These are phyloP conservation scores for Centrocercus urophasianus DNA, from an alignment of 2,113 vertebrate species.

Conservation along the genomic window DNA sequence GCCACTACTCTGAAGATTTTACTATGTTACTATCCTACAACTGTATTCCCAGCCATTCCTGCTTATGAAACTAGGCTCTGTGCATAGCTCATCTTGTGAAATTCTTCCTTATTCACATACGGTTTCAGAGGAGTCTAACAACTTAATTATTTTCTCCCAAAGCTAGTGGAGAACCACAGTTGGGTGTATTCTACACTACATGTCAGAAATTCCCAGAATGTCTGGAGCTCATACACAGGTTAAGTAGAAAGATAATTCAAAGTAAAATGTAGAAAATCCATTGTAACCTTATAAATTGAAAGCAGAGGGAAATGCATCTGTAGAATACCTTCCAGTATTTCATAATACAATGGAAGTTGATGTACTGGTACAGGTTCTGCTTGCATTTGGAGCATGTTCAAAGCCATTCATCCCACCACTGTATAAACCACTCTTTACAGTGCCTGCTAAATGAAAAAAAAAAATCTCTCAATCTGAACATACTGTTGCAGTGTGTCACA, in stretches of 20 bases:
- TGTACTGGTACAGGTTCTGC: background rate
- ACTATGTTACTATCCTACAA: background rate
- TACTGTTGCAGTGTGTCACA: background rate
- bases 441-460: background rate
- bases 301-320: background rate
- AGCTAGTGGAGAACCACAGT: background rate
- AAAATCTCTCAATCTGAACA: background rate
- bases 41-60: background rate
- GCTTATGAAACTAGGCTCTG: background rate
- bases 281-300: background rate
- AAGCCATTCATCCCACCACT: background rate
- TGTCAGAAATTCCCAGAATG: background rate
- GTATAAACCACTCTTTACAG: background rate
- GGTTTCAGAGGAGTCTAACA: background rate
- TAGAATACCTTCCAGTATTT: background rate
- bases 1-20: background rate
- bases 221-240: background rate
- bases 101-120: background rate
- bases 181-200: background rate
- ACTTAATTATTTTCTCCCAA: background rate
- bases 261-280: background rate
- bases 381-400: background rate
- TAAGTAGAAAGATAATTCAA: background rate
- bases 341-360: background rate
- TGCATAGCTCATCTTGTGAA: background rate